phyloP scores from a whole-genome alignment of 2,888 invertebrate species.

The Eudasyphora cyanicolor region DNA sequence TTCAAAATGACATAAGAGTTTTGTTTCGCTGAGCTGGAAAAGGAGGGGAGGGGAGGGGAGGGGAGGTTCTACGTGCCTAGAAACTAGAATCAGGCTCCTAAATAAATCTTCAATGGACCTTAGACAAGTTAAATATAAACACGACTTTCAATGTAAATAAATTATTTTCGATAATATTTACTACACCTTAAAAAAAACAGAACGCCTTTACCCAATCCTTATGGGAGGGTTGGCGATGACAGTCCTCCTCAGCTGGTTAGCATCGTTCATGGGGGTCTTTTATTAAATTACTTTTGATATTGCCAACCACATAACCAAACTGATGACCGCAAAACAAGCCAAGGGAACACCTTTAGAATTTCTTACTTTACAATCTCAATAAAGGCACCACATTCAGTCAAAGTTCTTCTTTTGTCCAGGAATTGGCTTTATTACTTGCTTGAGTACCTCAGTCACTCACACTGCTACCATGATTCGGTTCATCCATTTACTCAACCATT shows the following conservation, averaged over 20 bases:
- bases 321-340: background rate
- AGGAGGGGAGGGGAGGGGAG: too few relatives aligned
- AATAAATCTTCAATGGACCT: too few relatives aligned
- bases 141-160: background rate
- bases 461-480: slow-evolving; percentile 4
- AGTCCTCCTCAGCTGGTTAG: background rate
- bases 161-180: too few relatives aligned
- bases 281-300: background rate
- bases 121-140: slow-evolving; percentile 1
- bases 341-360: background rate
- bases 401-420: background rate
- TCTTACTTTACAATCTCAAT: background rate
- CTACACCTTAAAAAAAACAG: background rate
- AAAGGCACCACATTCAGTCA: background rate
- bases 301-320: background rate
- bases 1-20: too few relatives aligned
- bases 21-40: too few relatives aligned
- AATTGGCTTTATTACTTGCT: slow-evolving; percentile 3
- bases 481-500: background rate
- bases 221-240: background rate
- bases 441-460: background rate
- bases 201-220: too few relatives aligned
- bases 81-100: too few relatives aligned
- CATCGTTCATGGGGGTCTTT: background rate
- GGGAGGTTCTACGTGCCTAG: too few relatives aligned